Percentiles rank a stretch among this genome's conserved stretches.
Evolutionary conservation across 2,888 invertebrate species (phyloP).

Genomic region (Chrysopilus asiliformis): DNA sequence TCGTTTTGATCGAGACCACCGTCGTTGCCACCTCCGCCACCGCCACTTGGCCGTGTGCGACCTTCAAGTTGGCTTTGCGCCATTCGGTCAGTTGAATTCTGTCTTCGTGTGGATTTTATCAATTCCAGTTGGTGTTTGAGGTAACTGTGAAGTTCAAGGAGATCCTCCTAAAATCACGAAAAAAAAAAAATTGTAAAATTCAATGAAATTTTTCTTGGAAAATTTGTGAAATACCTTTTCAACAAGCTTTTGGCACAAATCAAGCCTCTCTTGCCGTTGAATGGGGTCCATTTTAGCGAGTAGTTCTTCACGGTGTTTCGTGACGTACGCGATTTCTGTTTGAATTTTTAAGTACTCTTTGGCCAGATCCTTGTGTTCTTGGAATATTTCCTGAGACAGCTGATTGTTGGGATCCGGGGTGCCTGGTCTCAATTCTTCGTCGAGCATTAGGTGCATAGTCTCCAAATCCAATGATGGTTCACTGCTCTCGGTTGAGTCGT

Average conservation of each 20-base stretch:
- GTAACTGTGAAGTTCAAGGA: no score
- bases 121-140: no score
- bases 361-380: constrained; percentile 77
- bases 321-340: constrained; percentile 69
- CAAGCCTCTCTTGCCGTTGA: constrained; percentile 29
- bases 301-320: constrained; percentile 63
- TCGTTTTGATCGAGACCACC: no score
- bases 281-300: constrained; percentile 38
- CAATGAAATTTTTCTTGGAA: no score
- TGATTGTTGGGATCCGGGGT: constrained; percentile 65
- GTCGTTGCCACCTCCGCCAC: no score
- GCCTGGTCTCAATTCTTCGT: constrained; percentile 69
- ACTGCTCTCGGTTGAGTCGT: constrained; percentile 21
- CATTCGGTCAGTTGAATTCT: no score
- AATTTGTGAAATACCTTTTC: constrained; percentile 33
- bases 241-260: constrained; percentile 29
- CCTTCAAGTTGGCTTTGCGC: no score
- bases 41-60: no score
- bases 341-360: constrained; percentile 81
- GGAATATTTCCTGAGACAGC: constrained; percentile 72
- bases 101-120: no score
- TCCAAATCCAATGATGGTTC: constrained; percentile 45
- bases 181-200: no score
- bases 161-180: no score
- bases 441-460: constrained; percentile 62